phyloP scores from a whole-genome alignment of 2,113 vertebrate genomes.

The Rhabdornis inornatus region DNA sequence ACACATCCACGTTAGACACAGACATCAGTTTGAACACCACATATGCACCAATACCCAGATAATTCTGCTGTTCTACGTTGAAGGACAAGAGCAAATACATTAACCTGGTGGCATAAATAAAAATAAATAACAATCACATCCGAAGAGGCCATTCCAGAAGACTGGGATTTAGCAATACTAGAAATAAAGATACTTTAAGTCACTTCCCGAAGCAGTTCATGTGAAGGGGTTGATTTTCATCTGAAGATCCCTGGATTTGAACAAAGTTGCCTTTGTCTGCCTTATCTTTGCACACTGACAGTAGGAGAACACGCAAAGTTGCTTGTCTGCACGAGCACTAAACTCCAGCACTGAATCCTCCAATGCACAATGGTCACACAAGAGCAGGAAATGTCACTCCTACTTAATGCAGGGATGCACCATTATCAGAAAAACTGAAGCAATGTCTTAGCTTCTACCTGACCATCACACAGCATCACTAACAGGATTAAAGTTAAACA shows the following conservation, averaged over 20 bases:
- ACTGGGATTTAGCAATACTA: not conserved
- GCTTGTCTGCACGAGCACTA: not conserved
- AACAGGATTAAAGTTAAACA: not conserved
- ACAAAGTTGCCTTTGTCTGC: not conserved
- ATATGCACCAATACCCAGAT: not conserved
- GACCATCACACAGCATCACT: not conserved
- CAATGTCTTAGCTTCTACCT: not conserved
- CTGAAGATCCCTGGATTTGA: not conserved
- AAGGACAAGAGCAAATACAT: not conserved
- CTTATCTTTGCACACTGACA: not conserved
- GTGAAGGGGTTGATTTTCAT: not conserved
- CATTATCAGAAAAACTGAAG: not conserved
- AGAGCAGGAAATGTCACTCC: not conserved
- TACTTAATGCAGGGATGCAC: not conserved
- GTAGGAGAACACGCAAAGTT: not conserved
- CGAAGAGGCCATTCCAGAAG: not conserved
- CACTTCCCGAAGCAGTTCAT: slow-evolving; percentile 7
- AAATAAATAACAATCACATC: not conserved
- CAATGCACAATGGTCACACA: not conserved
- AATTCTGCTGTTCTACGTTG: not conserved
- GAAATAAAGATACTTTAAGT: not conserved
- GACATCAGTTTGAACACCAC: not conserved
- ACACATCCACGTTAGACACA: not conserved
- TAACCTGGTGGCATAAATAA: not conserved
- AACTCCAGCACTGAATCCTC: not conserved